These are phyloP conservation scores for Buphagus erythrorhynchus DNA, from an alignment of 2,797 vertebrate species.

Conservation along the genomic window DNA sequence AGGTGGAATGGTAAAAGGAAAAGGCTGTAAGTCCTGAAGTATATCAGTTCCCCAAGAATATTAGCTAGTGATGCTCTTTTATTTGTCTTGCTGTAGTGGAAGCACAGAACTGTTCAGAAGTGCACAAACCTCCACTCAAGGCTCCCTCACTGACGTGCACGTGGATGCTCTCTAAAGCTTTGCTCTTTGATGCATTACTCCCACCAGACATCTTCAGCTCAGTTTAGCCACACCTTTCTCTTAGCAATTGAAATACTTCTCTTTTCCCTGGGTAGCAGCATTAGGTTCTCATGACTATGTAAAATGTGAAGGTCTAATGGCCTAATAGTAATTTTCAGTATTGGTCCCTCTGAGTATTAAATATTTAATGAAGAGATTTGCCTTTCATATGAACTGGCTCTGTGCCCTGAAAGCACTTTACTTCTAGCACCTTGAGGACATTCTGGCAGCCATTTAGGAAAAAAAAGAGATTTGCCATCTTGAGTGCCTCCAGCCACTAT, in stretches of 20 bases:
- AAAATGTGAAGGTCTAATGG: conserved; percentile 12
- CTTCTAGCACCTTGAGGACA: not conserved
- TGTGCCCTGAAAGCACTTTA: conserved; percentile 33
- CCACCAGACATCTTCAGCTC: not conserved
- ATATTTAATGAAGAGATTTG: conserved; percentile 7
- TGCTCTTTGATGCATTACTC: not conserved
- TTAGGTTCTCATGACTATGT: not conserved
- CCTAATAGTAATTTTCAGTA: not conserved
- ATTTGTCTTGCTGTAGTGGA: not conserved
- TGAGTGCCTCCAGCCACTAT: not conserved
- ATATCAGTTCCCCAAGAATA: not conserved
- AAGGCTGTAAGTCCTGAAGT: not conserved
- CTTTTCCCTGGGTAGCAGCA: not conserved
- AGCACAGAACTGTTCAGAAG: not conserved
- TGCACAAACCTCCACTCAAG: not conserved
- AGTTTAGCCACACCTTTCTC: not conserved
- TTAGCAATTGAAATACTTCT: not conserved
- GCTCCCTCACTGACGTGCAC: rapidly evolving
- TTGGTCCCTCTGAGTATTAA: not conserved
- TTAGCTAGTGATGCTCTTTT: not conserved
- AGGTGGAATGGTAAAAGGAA: not conserved
- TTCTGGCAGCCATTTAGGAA: not conserved
- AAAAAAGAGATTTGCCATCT: not conserved
- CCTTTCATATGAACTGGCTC: conserved; percentile 29
- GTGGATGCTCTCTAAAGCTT: not conserved